Percentiles rank a stretch among this genome's conserved stretches.
Conservation (phyloP, 35 echinoderm and acorn worm genomes). For the Acanthaster planci region DNA sequence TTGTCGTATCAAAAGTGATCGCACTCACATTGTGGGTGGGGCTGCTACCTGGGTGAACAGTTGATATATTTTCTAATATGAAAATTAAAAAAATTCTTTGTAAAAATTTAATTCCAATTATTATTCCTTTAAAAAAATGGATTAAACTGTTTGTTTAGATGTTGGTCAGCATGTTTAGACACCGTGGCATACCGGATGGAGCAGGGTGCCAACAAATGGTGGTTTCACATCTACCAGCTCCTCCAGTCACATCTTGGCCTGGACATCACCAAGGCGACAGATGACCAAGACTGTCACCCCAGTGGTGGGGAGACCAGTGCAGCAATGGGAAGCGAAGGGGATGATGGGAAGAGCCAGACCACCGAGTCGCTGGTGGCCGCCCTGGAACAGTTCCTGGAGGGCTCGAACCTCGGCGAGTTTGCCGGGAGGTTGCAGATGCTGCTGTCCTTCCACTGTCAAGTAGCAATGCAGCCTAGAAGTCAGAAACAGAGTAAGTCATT, state of each 20-base stretch:
- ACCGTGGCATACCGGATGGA: conserved; percentile 68
- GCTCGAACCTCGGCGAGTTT: conserved; percentile 80
- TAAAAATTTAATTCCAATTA: too few relatives aligned
- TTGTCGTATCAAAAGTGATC: too few relatives aligned
- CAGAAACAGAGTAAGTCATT: background rate
- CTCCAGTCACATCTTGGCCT: conserved; percentile 47
- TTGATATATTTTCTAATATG: too few relatives aligned
- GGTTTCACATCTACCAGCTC: conserved; percentile 93
- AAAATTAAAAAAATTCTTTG: too few relatives aligned
- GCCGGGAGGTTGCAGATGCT: conserved; percentile 69
- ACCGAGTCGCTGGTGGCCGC: conserved; percentile 31
- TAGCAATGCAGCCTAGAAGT: conserved; percentile 17
- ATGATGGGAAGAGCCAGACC: conserved; percentile 20
- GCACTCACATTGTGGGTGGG: too few relatives aligned
- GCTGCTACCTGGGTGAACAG: too few relatives aligned
- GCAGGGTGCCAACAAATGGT: conserved; percentile 68
- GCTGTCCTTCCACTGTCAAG: conserved; percentile 75
- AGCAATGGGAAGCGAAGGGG: background rate
- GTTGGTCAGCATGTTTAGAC: conserved; percentile 83
- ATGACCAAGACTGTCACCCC: background rate
- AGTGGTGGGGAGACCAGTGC: background rate
- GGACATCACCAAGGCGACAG: background rate
- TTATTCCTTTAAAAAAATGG: too few relatives aligned
- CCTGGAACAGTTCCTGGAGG: conserved; percentile 92
- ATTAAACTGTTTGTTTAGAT: conserved; percentile 46